Evolutionary conservation across 1,140 invertebrate genomes (phyloP), one percentile per base, ranked within the genome.

Genomic region (Drosophila auraria): DNA sequence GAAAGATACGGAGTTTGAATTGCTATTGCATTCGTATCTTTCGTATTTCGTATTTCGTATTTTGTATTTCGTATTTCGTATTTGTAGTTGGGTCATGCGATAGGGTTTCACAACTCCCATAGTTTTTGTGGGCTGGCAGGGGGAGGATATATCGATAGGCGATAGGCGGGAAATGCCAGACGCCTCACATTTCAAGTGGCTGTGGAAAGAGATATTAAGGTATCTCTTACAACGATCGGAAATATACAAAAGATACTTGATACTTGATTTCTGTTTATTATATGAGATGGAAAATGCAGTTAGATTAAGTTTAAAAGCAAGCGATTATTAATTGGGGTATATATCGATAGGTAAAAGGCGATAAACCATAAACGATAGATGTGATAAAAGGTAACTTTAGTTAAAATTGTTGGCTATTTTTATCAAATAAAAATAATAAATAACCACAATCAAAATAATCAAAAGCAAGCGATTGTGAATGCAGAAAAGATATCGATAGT

Each of bases 71-170:
- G 20, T 20, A 20, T 20, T 9, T 45, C 20, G 20, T 20, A 20
- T 20, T 9, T 45, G 11, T 23, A 33, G 17, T 51, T 49, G 36
- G 59, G 59, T 65, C 61, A 42, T 33, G 61, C 17, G 25, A n/a
- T 51, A 15, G n/a, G 42, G 63, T 70, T 70, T 68, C 66, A 53
- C 66, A 70, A 70, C 33, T n/a, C 36, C n/a, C 5, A 65, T 20
- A 23, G 20, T 8, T 15, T 44, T 5, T 30, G 14, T 25, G 17
- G 17, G 14, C 20, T 56, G 20, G 27, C 15, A 27, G 36, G 54
- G 40, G 27, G 44, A 8, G 14, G 23, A 12, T 5, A 33, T 70
- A 72, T 72, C 64, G 40, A 70, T 70, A 42, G n/a, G 14, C 64
- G 27, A 70, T 57, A 30, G 36, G 69, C 27, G 27, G 9, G 33